These are phyloP conservation scores for Idaea straminata DNA, from an alignment of 2,888 invertebrate species.

Conservation along the genomic window DNA sequence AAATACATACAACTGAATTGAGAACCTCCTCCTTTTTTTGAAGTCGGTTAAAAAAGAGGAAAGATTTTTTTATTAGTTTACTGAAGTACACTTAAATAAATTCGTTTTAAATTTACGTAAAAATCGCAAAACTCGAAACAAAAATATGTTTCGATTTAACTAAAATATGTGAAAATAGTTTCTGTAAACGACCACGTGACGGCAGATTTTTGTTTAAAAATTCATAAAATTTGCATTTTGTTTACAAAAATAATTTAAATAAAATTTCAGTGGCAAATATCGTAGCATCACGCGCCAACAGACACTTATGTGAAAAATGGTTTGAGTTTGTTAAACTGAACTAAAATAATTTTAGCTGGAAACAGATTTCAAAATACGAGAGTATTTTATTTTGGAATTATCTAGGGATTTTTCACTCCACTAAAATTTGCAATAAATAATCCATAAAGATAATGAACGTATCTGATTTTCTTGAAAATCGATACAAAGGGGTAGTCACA, in stretches of 20 bases:
- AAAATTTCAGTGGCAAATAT: not conserved
- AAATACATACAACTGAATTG: too few species aligned
- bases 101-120: not conserved
- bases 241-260: slow-evolving; percentile 8
- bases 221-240: slow-evolving; percentile 1
- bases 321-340: not conserved
- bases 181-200: not conserved
- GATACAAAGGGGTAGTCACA: too few species aligned
- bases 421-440: too few species aligned
- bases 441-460: too few species aligned
- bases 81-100: not conserved
- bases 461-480: too few species aligned
- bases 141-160: not conserved
- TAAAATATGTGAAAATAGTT: slow-evolving; percentile 6
- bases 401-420: too few species aligned
- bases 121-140: not conserved
- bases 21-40: too few species aligned
- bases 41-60: too few species aligned
- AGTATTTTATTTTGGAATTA: too few species aligned
- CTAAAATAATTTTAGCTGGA: too few species aligned
- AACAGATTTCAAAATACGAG: too few species aligned
- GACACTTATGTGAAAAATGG: not conserved
- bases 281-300: not conserved
- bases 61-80: not conserved
- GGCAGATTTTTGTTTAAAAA: not conserved